Base-by-base conservation (phyloP, 1,140 invertebrate genomes). In the Aethina tumida region DNA sequence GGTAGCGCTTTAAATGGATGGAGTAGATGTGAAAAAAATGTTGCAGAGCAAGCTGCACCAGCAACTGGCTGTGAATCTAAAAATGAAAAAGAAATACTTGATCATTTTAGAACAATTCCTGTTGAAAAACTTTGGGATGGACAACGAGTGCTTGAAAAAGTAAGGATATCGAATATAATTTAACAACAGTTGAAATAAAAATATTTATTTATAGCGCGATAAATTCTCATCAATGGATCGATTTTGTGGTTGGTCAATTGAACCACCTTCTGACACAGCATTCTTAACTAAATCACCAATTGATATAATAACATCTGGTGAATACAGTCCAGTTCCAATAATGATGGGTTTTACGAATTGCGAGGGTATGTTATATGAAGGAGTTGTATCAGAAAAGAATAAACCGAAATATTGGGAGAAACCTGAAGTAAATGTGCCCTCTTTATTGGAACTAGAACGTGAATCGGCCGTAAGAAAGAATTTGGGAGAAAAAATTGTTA, bases 281-380 rank as follows among this genome's bases (percentile, higher is more conserved):
- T 59, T 74, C 15, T 42, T 71, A 3, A 64, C 64, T 3, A 47
- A 63, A 46, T 33, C 57, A n/a, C 67, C 68, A 1, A 58, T 68
- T 39, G 53, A 66, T 9, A 41, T 68, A 5, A 35, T 68, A 0
- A 35, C 19, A 5, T 37, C 45, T 15, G 45, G 46, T n/a, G 39
- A 59, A 30, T 46, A 63, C 45, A 55, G 63, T 62, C 30, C 48
- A 58, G 55, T 71, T 3, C 66, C 68, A 4, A 39, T 71, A 2
- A 67, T 72, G 58, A 64, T 72, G 2, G 69, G 69, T 12, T 70
- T 62, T 47, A 69, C 39, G 14, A 31, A 34, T 3, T 35, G 37
- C 17, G 52, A 54, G 45, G 52, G 49, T 17, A 30, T 40, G 24
- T 21, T 58, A 37, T 20, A 58, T 63, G 6, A 58, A 60, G 26